These are phyloP conservation scores for Volucella bombylans DNA, from an alignment of 2,888 invertebrate species.

Conservation along the genomic window DNA sequence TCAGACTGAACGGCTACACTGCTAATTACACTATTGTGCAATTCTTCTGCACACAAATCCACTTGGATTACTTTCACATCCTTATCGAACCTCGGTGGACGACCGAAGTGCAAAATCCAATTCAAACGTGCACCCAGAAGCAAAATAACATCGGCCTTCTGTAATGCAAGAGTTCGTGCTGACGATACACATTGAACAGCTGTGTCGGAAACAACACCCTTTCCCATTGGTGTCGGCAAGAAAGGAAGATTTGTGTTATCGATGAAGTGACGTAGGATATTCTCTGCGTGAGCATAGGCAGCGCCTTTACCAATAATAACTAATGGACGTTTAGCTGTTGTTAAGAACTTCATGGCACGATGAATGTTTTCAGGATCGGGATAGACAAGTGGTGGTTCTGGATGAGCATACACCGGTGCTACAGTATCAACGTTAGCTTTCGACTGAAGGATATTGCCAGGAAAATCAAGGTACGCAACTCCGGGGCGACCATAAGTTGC, in stretches of 20 bases:
- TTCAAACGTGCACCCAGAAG: slow-evolving; percentile 95
- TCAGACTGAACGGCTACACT: slow-evolving; percentile 93
- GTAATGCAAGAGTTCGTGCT: slow-evolving; percentile 92
- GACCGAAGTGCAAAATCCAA: slow-evolving; percentile 99
- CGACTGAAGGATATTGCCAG: slow-evolving; percentile 90
- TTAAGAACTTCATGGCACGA: slow-evolving; percentile 87
- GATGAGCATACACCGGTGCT: slow-evolving; percentile 80
- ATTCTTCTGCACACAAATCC: slow-evolving; percentile 94
- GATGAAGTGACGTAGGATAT: slow-evolving; percentile 87
- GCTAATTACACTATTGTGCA: slow-evolving; percentile 93
- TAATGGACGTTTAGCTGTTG: slow-evolving; percentile 90
- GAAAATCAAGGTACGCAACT: slow-evolving; percentile 94
- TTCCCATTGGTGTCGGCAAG: slow-evolving; percentile 97
- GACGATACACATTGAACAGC: slow-evolving; percentile 90
- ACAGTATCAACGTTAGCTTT: slow-evolving; percentile 78
- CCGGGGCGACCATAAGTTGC: slow-evolving; percentile 95
- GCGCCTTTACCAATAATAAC: slow-evolving; percentile 96
- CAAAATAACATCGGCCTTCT: slow-evolving; percentile 93
- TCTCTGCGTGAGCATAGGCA: slow-evolving; percentile 91
- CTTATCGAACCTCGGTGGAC: slow-evolving; percentile 90
- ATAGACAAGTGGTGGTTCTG: slow-evolving; percentile 86
- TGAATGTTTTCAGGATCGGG: slow-evolving; percentile 89
- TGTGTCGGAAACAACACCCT: slow-evolving; percentile 89
- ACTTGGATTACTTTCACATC: slow-evolving; percentile 95
- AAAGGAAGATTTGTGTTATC: slow-evolving; percentile 90